Evolutionary conservation across 1,140 invertebrate genomes (phyloP).

Genomic region (Cephus cinctus): DNA sequence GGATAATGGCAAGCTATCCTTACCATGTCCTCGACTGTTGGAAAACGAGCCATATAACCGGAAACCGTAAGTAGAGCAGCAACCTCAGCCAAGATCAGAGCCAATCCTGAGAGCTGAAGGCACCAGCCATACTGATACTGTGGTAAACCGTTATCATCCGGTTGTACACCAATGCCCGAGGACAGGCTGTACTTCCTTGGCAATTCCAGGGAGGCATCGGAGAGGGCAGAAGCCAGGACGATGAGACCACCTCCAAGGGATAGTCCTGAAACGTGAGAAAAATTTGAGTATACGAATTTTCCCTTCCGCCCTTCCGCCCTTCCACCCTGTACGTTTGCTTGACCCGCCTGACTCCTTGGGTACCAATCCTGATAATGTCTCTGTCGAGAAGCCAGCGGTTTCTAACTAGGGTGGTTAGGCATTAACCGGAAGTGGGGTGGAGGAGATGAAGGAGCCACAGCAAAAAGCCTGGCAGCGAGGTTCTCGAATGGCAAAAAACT

Average conservation of each 20-base stretch:
- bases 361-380: too few relatives aligned
- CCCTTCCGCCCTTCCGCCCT: background rate
- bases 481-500: too few relatives aligned
- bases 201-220: slow-evolving; percentile 60
- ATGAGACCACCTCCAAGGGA: slow-evolving; percentile 64
- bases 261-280: slow-evolving; percentile 58
- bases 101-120: slow-evolving; percentile 66
- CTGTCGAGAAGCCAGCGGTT: too few relatives aligned
- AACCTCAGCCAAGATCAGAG: slow-evolving; percentile 67
- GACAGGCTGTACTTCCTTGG: slow-evolving; percentile 47
- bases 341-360: too few relatives aligned
- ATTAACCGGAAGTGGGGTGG: too few relatives aligned
- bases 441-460: too few relatives aligned
- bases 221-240: slow-evolving; percentile 64
- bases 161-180: slow-evolving; percentile 42
- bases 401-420: too few relatives aligned
- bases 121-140: slow-evolving; percentile 72
- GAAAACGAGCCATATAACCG: slow-evolving; percentile 64
- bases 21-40: slow-evolving; percentile 67
- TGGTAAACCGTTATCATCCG: slow-evolving; percentile 49
- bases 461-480: too few relatives aligned
- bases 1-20: slow-evolving; percentile 16
- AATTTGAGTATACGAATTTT: too few relatives aligned
- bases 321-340: background rate
- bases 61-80: slow-evolving; percentile 65